Conservation (phyloP, 2,888 invertebrate genomes). For the Oligia strigilis region DNA sequence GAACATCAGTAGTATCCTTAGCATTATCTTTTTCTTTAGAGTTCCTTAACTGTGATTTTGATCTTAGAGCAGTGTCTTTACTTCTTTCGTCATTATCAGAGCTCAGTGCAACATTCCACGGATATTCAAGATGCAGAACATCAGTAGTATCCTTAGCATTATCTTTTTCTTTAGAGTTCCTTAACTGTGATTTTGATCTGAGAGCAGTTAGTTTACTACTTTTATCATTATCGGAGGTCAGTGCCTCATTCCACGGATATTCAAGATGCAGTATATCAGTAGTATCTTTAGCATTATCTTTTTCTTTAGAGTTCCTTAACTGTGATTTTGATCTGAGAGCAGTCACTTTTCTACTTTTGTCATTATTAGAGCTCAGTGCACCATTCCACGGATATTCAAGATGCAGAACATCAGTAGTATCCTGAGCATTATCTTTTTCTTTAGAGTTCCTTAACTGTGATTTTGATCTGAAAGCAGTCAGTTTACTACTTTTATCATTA, state of each 20-base stretch:
- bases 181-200: not conserved
- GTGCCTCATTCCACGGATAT: constrained; percentile 16
- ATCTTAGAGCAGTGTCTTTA: not conserved
- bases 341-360: not conserved
- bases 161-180: not conserved
- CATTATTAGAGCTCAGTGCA: not conserved
- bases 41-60: not conserved
- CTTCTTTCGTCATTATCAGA: not conserved
- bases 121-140: constrained; percentile 15
- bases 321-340: not conserved
- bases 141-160: not conserved
- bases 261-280: constrained; percentile 20
- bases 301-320: not conserved
- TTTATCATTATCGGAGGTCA: not conserved
- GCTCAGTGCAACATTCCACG: constrained; percentile 8
- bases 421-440: not conserved
- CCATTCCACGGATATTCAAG: constrained; percentile 45
- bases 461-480: not conserved
- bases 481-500: not conserved
- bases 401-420: not conserved
- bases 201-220: not conserved
- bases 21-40: not conserved
- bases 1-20: not conserved
- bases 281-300: not conserved
- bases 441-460: not conserved